A percentile compares a stretch with the other conserved stretches of the same genome.
These are phyloP conservation scores for Pycnonotus jocosus DNA, from an alignment of 2,113 vertebrate genomes.

Conservation along the genomic window DNA sequence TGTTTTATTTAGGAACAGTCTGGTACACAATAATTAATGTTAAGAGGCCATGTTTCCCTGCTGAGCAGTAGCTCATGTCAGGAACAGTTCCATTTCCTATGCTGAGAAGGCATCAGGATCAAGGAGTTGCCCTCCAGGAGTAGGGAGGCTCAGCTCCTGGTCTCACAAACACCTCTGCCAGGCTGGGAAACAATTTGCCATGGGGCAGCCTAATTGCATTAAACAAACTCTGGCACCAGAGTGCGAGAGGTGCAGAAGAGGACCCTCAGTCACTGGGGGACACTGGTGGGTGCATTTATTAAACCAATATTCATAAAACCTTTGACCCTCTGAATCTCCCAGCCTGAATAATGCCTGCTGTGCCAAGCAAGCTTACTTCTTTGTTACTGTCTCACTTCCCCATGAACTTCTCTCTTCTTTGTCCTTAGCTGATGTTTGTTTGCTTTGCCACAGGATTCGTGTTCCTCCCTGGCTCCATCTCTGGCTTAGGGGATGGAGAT, in stretches of 20 bases:
- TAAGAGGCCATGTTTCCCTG: conserved; percentile 29
- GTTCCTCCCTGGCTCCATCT: background rate
- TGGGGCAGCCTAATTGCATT: background rate
- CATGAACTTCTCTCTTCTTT: background rate
- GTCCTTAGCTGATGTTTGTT: background rate
- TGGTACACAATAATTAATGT: background rate
- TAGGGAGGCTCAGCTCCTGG: background rate
- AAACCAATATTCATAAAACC: background rate
- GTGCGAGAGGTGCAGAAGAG: background rate
- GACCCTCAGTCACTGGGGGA: background rate
- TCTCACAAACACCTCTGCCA: background rate
- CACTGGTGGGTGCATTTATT: background rate
- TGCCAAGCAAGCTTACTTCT: background rate
- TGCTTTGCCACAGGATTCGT: background rate
- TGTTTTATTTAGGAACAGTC: conserved; percentile 34
- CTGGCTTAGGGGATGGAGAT: background rate
- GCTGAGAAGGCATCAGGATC: background rate
- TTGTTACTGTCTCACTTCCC: background rate
- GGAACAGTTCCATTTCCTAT: background rate
- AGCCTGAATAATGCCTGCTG: background rate
- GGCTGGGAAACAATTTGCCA: background rate
- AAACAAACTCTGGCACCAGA: background rate
- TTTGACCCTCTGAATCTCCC: background rate
- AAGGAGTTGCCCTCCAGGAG: background rate
- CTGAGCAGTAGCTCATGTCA: conserved; percentile 22